These are phyloP conservation scores for Apaloderma vittatum DNA, from an alignment of 2,113 vertebrate species.

Conservation along the genomic window DNA sequence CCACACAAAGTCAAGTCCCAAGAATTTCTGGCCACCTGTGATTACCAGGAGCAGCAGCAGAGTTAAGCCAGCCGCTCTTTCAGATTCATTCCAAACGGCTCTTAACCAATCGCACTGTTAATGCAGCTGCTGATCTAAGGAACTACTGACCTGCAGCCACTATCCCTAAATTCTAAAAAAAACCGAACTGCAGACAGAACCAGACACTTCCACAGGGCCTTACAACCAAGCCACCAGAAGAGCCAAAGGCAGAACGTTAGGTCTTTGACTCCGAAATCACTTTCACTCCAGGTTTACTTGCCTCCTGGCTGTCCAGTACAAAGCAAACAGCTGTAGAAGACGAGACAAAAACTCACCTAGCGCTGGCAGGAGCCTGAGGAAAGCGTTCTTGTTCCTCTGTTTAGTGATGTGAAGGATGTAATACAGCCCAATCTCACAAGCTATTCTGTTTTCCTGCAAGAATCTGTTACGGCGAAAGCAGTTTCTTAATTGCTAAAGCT, in stretches of 20 bases:
- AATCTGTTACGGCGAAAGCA: conserved; percentile 77
- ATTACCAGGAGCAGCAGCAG: neutral
- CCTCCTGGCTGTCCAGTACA: neutral
- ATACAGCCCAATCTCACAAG: conserved; percentile 96
- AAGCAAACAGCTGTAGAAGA: neutral
- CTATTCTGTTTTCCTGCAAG: conserved; percentile 93
- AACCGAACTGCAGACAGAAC: neutral
- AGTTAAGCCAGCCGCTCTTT: neutral
- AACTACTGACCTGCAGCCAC: neutral
- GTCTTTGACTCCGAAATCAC: neutral
- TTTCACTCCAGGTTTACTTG: neutral
- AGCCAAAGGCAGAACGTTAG: neutral
- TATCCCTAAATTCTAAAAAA: neutral
- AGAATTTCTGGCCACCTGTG: neutral
- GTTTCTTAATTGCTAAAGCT: neutral
- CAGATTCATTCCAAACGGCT: neutral
- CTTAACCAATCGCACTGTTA: neutral
- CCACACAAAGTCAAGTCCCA: neutral
- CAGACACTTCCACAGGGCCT: neutral
- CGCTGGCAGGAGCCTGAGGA: conserved; percentile 90
- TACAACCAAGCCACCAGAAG: neutral
- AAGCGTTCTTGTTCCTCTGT: conserved; percentile 94
- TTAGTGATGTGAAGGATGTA: conserved; percentile 95
- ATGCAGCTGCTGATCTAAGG: neutral
- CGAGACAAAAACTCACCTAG: conserved; percentile 81